phyloP scores from a whole-genome alignment of 2,888 invertebrate species.

The Formica aserva region DNA sequence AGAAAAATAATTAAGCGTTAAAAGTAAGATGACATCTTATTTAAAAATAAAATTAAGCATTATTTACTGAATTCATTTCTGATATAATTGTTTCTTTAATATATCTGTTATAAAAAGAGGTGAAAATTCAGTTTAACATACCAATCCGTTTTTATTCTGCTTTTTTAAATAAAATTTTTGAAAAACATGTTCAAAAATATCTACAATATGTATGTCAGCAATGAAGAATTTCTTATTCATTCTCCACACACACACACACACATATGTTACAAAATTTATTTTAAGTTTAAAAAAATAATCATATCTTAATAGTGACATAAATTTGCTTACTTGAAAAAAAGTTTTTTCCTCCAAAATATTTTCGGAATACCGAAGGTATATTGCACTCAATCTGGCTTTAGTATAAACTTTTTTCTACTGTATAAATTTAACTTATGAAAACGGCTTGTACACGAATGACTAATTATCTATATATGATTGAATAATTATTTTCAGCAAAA shows the following conservation, averaged over 20 bases:
- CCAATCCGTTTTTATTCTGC: background rate
- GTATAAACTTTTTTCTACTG: background rate
- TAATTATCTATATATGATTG: too few relatives aligned
- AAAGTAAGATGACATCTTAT: background rate
- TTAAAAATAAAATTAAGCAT: background rate
- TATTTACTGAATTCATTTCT: background rate
- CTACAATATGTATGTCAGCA: background rate
- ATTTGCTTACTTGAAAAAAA: background rate
- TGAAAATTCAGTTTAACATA: background rate
- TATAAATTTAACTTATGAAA: background rate
- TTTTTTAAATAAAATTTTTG: background rate
- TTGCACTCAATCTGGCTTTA: background rate
- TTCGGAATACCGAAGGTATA: background rate
- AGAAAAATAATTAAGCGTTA: background rate
- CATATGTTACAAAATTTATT: conserved; percentile 10
- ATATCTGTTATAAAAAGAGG: background rate
- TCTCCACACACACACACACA: too few relatives aligned
- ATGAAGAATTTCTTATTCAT: background rate
- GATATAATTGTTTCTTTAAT: background rate
- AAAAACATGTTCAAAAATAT: background rate
- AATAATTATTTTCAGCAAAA: conserved; percentile 26
- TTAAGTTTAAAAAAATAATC: background rate
- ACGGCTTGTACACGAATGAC: background rate
- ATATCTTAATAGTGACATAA: background rate
- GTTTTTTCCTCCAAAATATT: background rate